These are phyloP conservation scores for Gortyna flavago DNA, from an alignment of 2,888 invertebrate genomes.

Conservation along the genomic window DNA sequence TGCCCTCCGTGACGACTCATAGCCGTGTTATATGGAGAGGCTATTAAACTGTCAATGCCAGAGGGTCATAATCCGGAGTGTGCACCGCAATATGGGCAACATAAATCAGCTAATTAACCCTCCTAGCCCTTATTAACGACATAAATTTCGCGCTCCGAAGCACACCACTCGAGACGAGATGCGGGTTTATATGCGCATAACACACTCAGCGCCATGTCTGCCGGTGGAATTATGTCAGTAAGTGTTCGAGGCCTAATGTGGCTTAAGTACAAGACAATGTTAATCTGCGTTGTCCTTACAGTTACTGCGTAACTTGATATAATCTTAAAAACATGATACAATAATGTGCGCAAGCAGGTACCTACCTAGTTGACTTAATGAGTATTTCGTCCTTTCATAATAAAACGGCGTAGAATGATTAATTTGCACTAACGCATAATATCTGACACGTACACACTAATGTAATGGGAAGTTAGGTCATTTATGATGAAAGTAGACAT, in stretches of 20 bases:
- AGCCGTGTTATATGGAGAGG: constrained; percentile 70
- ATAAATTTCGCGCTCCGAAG: constrained; percentile 86
- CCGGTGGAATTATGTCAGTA: constrained; percentile 63
- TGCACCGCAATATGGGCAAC: constrained; percentile 83
- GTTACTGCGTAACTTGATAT: constrained; percentile 64
- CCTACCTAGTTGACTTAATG: constrained; percentile 26
- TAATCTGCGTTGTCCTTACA: constrained; percentile 70
- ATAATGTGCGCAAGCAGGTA: constrained; percentile 36
- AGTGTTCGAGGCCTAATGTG: constrained; percentile 63
- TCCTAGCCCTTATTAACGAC: constrained; percentile 87
- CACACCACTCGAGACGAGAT: constrained; percentile 83
- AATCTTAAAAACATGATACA: constrained; percentile 52
- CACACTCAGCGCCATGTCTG: constrained; percentile 72
- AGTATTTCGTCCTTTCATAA: constrained; percentile 37
- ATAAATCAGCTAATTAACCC: constrained; percentile 89
- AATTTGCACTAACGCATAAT: neutral
- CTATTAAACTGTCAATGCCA: constrained; percentile 86
- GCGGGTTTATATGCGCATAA: constrained; percentile 84
- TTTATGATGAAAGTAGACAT: constrained; percentile 29
- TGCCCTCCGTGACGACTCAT: constrained; percentile 71
- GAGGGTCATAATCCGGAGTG: constrained; percentile 81
- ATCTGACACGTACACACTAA: neutral
- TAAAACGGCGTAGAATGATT: constrained; percentile 2
- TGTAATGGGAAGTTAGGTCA: constrained; percentile 11
- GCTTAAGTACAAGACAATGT: constrained; percentile 71